Evolutionary conservation across 2,113 vertebrate species (phyloP), one percentile per base, ranked within the genome.

Genomic region (Strix aluco): DNA sequence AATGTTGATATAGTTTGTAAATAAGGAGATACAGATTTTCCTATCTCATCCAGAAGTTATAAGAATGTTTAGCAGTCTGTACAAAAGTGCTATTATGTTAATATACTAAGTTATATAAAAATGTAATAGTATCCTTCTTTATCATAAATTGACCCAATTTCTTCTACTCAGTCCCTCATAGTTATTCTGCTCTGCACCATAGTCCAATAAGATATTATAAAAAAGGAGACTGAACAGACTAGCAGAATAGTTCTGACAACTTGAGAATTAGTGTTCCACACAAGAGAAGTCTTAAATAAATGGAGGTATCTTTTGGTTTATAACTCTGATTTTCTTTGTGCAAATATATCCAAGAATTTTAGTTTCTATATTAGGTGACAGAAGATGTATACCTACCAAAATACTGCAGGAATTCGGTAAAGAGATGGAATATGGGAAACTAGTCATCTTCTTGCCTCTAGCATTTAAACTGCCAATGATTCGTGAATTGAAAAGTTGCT

Each of bases 381-480:
- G 27, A 61, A 78, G 44, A 83, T 13, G 11, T 55, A 52, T 94
- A 98, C 98, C 20, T 98, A 99, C 99, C 98, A 98, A 97, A 92
- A 99, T 98, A 96, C 98, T 99, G 98, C 99, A 99, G 80, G 99
- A 99, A 96, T 97, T 99, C 0, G 99, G 99, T 62, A 99, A 97
- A 94, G 96, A 98, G 87, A 99, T 96, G 0, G 98, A 98, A 81
- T 98, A 96, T 2, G 98, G 98, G 80, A 99, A 99, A 90, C 96
- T 15, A 23, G 89, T 94, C 20, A 93, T 86, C 93, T 98, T 98
- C 97, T 97, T 98, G 86, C 98, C 97, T 93, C 96, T 98, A 86
- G 97, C 78, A 67, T 96, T 98, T 92, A 97, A 97, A 78, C 74
- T 91, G 32, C 98, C 98, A 86, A 98, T 97, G 78, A 99, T 55